A percentile compares a stretch with the other conserved stretches of the same genome.
phyloP scores from a whole-genome alignment of 2,888 invertebrate species.

The Gonocerus acuteangulatus region DNA sequence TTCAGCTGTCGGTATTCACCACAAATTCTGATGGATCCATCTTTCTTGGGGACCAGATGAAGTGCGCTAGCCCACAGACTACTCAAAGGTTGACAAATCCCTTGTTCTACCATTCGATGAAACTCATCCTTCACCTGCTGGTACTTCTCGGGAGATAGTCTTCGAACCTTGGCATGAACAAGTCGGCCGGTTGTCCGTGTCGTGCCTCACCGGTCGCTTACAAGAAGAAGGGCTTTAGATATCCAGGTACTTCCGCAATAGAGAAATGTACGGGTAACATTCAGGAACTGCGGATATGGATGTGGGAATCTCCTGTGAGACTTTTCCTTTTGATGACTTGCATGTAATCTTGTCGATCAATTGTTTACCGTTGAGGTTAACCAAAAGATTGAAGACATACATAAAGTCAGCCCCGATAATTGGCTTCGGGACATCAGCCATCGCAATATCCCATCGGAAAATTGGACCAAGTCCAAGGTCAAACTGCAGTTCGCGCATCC shows the following conservation, averaged over 20 bases:
- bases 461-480: slow-evolving; percentile 11
- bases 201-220: background rate
- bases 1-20: background rate
- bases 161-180: background rate
- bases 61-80: too few species aligned
- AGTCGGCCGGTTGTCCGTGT: background rate
- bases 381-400: background rate
- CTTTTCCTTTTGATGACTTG: background rate
- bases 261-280: too few species aligned
- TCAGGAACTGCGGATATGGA: background rate
- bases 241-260: too few species aligned
- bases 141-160: too few species aligned
- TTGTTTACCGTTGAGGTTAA: background rate
- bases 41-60: background rate
- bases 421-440: background rate
- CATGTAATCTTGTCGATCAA: background rate
- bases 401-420: background rate
- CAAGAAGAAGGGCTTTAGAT: too few species aligned
- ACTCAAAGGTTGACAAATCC: too few species aligned
- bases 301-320: background rate
- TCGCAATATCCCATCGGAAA: slow-evolving; percentile 5
- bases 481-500: slow-evolving; percentile 3
- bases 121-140: too few species aligned
- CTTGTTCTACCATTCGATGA: too few species aligned
- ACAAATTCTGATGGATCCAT: too few species aligned